Conservation (phyloP, 2,797 vertebrate genomes). For the Austrolebias charrua region DNA sequence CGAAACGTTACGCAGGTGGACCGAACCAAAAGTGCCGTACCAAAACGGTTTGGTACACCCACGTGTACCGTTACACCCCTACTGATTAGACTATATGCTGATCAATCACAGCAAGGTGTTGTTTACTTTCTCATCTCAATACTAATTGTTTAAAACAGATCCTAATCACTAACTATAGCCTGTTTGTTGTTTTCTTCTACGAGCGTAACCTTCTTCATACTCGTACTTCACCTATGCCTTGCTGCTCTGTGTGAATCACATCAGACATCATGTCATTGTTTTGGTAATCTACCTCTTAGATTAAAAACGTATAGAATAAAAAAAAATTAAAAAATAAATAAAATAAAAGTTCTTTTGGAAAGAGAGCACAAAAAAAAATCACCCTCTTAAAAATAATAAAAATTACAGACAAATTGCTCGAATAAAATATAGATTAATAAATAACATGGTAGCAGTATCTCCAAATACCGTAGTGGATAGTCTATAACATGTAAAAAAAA, state of each 20-base stretch:
- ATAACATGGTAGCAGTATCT: slow-evolving; percentile 88
- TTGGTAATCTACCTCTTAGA: slow-evolving; percentile 97
- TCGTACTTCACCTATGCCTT: slow-evolving; percentile 44
- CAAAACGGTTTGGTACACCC: too few species aligned
- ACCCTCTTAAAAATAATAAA: slow-evolving; percentile 52
- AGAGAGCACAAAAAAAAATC: slow-evolving; percentile 59
- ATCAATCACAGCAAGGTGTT: too few species aligned
- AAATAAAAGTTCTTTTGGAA: slow-evolving; percentile 53
- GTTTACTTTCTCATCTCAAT: too few species aligned
- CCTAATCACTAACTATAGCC: too few species aligned
- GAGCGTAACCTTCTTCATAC: slow-evolving; percentile 23
- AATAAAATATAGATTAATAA: slow-evolving; percentile 77
- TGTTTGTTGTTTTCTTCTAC: too few species aligned
- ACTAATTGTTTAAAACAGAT: background rate
- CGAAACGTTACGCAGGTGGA: too few species aligned
- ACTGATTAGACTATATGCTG: too few species aligned
- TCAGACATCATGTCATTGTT: slow-evolving; percentile 83
- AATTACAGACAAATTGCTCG: slow-evolving; percentile 68
- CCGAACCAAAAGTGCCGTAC: too few species aligned
- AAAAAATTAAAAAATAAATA: slow-evolving; percentile 56
- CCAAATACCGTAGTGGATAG: slow-evolving; percentile 89
- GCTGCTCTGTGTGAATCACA: slow-evolving; percentile 45
- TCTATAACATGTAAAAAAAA: slow-evolving; percentile 75
- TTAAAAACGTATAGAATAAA: slow-evolving; percentile 65
- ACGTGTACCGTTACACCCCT: too few species aligned